These are phyloP conservation scores for Charanyca ferruginea DNA, from an alignment of 2,888 invertebrate genomes.

Conservation along the genomic window DNA sequence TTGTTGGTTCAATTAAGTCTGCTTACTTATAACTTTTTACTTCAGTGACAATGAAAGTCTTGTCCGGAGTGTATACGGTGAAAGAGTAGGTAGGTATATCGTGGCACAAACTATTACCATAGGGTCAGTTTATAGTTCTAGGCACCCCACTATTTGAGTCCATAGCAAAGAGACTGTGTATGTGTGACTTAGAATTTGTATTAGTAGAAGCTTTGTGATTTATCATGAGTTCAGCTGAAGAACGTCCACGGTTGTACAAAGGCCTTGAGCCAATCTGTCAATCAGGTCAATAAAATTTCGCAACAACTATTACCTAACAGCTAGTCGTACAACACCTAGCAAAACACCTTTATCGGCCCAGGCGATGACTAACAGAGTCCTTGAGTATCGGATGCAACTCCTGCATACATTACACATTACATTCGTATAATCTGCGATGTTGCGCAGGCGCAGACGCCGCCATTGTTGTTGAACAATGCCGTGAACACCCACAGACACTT, in stretches of 20 bases:
- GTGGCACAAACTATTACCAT: no score
- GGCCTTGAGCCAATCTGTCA: neutral
- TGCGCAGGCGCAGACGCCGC: conserved; percentile 77
- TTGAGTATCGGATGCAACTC: conserved; percentile 82
- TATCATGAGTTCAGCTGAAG: neutral
- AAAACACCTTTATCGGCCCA: conserved; percentile 41
- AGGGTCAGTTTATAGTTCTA: no score
- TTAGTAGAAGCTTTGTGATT: neutral
- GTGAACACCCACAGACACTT: conserved; percentile 79
- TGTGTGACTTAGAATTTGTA: no score
- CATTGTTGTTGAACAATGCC: conserved; percentile 87
- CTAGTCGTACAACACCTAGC: conserved; percentile 63
- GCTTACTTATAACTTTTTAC: no score
- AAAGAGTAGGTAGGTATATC: no score
- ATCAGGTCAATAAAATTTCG: neutral
- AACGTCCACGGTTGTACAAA: no score
- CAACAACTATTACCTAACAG: conserved; percentile 32
- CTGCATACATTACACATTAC: conserved; percentile 83
- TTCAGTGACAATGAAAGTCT: no score
- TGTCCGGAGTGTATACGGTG: no score
- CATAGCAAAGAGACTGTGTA: no score
- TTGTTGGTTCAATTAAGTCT: no score
- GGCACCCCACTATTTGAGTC: no score
- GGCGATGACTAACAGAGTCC: conserved; percentile 80
- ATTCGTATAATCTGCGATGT: conserved; percentile 70